Percentiles rank a stretch among this genome's conserved stretches.
phyloP scores from a whole-genome alignment of 2,113 vertebrate genomes.

The Castor canadensis region DNA sequence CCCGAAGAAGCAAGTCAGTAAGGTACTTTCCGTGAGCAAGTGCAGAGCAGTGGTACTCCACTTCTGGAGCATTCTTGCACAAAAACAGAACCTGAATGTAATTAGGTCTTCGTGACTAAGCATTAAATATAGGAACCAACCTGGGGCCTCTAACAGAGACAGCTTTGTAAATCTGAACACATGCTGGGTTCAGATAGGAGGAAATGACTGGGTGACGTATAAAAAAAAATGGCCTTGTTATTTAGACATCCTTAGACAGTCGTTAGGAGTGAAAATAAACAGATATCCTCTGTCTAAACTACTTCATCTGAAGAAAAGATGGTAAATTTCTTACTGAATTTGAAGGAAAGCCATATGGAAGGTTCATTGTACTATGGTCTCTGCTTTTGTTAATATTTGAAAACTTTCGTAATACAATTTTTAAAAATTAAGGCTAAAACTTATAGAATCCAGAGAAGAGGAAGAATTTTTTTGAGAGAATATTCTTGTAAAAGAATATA shows the following conservation, averaged over 20 bases:
- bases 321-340: neutral
- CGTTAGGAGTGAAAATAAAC: neutral
- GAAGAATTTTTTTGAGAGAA: neutral
- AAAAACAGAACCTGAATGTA: neutral
- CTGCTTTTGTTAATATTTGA: neutral
- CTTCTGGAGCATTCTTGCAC: too few relatives aligned
- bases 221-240: neutral
- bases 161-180: fast-evolving
- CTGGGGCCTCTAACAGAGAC: fast-evolving
- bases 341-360: neutral
- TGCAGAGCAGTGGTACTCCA: fast-evolving
- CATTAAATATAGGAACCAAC: too few relatives aligned
- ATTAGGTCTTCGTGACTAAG: neutral
- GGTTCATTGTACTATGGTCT: too few relatives aligned
- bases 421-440: neutral
- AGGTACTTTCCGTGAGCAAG: fast-evolving
- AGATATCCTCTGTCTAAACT: too few relatives aligned
- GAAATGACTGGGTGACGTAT: neutral
- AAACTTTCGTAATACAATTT: neutral
- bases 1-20: fast-evolving
- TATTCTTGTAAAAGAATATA: neutral
- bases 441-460: neutral
- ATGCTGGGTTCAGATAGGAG: neutral
- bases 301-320: neutral
- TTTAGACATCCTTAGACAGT: too few relatives aligned